Base-by-base conservation (phyloP, 2,113 vertebrate species). In the Dipodomys spectabilis region DNA sequence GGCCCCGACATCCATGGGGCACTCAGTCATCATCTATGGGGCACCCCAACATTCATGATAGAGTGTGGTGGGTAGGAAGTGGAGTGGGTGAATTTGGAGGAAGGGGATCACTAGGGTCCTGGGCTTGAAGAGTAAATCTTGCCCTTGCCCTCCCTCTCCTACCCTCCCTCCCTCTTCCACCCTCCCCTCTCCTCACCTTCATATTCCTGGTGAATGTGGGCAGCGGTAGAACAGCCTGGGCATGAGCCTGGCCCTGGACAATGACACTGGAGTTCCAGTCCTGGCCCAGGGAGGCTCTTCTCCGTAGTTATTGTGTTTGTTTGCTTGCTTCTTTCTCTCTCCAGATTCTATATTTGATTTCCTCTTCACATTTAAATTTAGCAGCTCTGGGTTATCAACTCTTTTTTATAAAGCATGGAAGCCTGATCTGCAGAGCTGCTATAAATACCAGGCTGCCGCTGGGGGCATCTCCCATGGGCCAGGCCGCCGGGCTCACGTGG, bases 361-460 rank as follows among this genome's bases (percentile, higher is more conserved):
- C 53, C 60, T 82, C 83, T 80, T 82, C 93, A 67, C n/a, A 35
- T 94, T 93, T 94, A 93, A 95, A 95, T 86, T 86, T 94, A 93
- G 72, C 80, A 94, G 25, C 44, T 57, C 72, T 86, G 74, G 49
- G 82, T 69, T 90, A 90, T 90, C 73, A 84, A 67, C 81, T 95
- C 88, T 1, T 65, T 57, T 84, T 84, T 78, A 49, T 16, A 80
- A 44, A 80, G 73, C 94, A 87, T 22, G 7, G 86, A 90, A 94
- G 79, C 20, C 13, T 87, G n/a, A 3, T 78, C 44, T 32, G 53
- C 64, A 19, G 30, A 69, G 62, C 81, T 95, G 80, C 88, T 84
- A 6, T 83, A 78, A 77, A 82, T 94, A 65, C 80, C 57, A 39
- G 80, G 62, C 35, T 30, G 27, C 80, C 65, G 49, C 10, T 75